phyloP scores from a whole-genome alignment of 1,140 invertebrate species.

The Drosophila navojoa region DNA sequence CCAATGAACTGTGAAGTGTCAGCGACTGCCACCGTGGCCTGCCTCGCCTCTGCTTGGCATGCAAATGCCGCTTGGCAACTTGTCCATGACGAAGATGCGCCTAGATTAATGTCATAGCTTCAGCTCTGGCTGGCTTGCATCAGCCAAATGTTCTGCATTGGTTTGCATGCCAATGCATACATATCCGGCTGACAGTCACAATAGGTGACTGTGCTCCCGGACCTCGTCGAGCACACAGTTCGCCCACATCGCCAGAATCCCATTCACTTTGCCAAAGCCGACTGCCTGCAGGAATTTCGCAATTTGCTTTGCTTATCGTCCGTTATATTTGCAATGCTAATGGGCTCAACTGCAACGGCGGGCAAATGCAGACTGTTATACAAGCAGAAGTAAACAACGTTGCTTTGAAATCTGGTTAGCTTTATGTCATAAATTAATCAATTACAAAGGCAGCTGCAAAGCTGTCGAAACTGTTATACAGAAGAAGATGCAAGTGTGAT shows the following conservation, averaged over 20 bases:
- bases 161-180: constrained; percentile 54
- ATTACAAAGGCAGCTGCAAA: not conserved
- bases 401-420: not conserved
- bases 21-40: constrained; percentile 27
- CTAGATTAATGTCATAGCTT: constrained; percentile 53
- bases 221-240: constrained; percentile 37
- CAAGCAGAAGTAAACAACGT: not conserved
- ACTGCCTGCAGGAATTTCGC: constrained; percentile 75
- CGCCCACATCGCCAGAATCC: constrained; percentile 33
- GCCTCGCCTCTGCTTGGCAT: constrained; percentile 27
- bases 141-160: constrained; percentile 54
- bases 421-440: not conserved
- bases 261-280: constrained; percentile 59
- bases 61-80: constrained; percentile 44
- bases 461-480: no score
- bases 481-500: no score
- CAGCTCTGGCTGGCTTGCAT: constrained; percentile 54
- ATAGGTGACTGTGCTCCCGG: constrained; percentile 65
- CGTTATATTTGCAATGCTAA: constrained; percentile 63
- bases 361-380: constrained; percentile 8
- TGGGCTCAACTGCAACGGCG: constrained; percentile 34
- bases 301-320: constrained; percentile 63
- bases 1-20: constrained; percentile 60
- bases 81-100: constrained; percentile 43
- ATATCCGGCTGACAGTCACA: constrained; percentile 33